phyloP scores from a whole-genome alignment of 2,888 invertebrate genomes.

The Helleia helle region DNA sequence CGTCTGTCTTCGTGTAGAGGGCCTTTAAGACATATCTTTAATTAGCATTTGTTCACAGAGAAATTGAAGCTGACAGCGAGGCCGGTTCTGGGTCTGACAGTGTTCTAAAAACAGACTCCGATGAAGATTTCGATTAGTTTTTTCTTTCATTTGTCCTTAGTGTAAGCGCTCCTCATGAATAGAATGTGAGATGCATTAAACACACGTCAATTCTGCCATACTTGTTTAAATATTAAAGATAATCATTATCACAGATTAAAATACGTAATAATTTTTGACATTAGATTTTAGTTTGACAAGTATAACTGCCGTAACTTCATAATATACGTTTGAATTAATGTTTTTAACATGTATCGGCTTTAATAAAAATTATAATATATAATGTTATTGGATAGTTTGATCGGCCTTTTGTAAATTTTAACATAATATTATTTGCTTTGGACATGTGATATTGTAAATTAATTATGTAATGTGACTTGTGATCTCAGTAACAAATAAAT shows the following conservation, averaged over 20 bases:
- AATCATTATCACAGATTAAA: too few species aligned
- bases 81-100: constrained; percentile 63
- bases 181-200: too few species aligned
- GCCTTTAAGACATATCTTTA: too few species aligned
- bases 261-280: too few species aligned
- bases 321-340: neutral
- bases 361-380: neutral
- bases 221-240: too few species aligned
- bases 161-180: neutral
- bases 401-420: neutral
- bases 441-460: constrained; percentile 40
- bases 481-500: constrained; percentile 65
- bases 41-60: constrained; percentile 31
- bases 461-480: constrained; percentile 46
- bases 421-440: neutral
- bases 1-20: too few species aligned
- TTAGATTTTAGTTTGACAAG: too few species aligned
- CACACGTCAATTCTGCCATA: too few species aligned
- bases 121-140: constrained; percentile 60
- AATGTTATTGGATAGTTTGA: neutral
- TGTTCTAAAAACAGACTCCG: constrained; percentile 64
- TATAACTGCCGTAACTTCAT: neutral
- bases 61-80: constrained; percentile 59
- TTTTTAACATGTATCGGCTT: neutral
- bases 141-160: neutral